Base-by-base conservation (phyloP, 2,888 invertebrate species). In the Andrena haemorrhoa region DNA sequence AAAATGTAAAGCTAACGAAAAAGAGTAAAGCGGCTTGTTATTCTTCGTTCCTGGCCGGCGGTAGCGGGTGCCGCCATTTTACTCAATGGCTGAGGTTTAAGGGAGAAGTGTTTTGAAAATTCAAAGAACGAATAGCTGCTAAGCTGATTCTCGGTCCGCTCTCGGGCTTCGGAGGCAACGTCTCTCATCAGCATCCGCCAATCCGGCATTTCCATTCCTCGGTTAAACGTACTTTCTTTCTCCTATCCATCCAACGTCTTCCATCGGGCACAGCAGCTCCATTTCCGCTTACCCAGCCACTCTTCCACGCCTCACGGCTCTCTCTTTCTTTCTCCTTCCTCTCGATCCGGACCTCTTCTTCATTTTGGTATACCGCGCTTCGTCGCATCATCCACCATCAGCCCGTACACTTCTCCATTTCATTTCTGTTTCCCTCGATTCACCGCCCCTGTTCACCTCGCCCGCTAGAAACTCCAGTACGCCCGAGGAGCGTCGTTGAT, bases 151-250 rank as follows among this genome's bases (percentile, higher is more conserved):
- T 63, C 72, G 66, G 29, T 20, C 72, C 41, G 74, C 83, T 85
- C 72, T 77, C 80, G 65, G 33, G 16, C 29, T 68, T 23, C 31
- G 58, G 16, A 23, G 60, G 41, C 66, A 47, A n/a, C 75, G 64
- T 81, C 74, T 76, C 78, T 79, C 85, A 87, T 87, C 82, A 82
- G 60, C 76, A 68, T 86, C 73, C 69, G 56, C 78, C 82, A 82
- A 74, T 87, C 81, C 77, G 72, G 76, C 77, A 84, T 80, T 85
- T 80, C 76, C 80, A 86, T 85, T 84, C 72, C 84, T 66, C 85
- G 76, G 73, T 80, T 81, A 63, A 69, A 72, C 82, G 74, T 73
- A 31, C 65, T 75, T 68, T 74, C 75, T 63, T 71, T 70, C 76
- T 74, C 60, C 35, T 33, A 58, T 29, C 65, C 70, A 58, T 29